These are phyloP conservation scores for Octomys mimax DNA, from an alignment of 2,797 vertebrate species.

Conservation along the genomic window DNA sequence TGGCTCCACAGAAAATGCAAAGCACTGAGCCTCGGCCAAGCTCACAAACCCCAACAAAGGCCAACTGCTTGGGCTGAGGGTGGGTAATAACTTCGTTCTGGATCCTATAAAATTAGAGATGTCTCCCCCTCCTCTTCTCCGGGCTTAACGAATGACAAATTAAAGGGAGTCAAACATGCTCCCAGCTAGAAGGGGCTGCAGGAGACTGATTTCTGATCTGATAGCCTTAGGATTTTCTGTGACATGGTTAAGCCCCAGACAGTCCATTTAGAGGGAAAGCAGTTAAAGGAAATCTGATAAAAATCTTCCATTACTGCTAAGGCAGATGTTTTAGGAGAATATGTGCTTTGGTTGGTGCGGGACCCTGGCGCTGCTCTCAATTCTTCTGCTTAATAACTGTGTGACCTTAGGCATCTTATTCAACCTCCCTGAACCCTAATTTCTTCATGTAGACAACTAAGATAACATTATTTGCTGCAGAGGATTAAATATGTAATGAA, in stretches of 20 bases:
- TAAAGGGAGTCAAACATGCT: constrained; percentile 57
- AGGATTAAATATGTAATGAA: background rate
- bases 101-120: constrained; percentile 63
- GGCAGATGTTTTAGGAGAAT: constrained; percentile 55
- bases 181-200: constrained; percentile 53
- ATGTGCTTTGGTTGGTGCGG: background rate
- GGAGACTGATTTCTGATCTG: constrained; percentile 65
- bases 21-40: constrained; percentile 73
- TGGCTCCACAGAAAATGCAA: constrained; percentile 74
- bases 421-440: background rate
- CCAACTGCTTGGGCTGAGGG: constrained; percentile 12
- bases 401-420: background rate
- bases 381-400: background rate
- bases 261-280: constrained; percentile 71
- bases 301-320: constrained; percentile 72
- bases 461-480: background rate
- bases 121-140: background rate
- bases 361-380: background rate
- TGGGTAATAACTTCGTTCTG: constrained; percentile 63
- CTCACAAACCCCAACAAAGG: constrained; percentile 46
- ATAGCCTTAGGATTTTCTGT: constrained; percentile 70
- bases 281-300: constrained; percentile 75
- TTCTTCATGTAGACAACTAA: constrained; percentile 25
- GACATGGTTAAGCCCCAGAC: constrained; percentile 68
- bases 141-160: constrained; percentile 67